Base-by-base conservation (phyloP, 2,797 vertebrate species). In the Cynopterus sphinx region DNA sequence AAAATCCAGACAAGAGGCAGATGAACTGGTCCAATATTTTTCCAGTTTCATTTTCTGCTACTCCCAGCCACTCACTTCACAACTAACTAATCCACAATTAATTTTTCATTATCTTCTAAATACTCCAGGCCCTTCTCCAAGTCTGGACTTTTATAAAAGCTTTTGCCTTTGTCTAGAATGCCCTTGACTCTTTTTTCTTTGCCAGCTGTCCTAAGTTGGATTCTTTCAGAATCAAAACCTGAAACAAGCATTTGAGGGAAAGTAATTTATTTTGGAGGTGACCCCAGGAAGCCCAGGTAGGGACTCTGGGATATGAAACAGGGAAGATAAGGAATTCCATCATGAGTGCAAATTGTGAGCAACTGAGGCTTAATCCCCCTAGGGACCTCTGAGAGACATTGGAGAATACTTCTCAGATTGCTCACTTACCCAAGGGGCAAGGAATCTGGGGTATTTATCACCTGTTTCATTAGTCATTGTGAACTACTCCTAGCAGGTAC, bases 91-190 rank as follows among this genome's bases (percentile, higher is more conserved):
- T n/a, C 53, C 77, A 83, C 59, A 78, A 61, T 55, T 43, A 73
- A 75, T 77, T 68, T 90, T 61, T 70, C 68, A 43, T 68, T 55
- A 70, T 65, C 92, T 22, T 73, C 41, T 90, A 82, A 82, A 17
- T 65, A 73, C 24, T 2, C 41, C 36, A 43, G 71, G 46, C 63
- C 49, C 26, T 84, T 81, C 53, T 49, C 78, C 15, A 95, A 90
- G 17, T 21, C 65, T 81, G 9, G 22, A 9, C 9, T 90, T 94
- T 90, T 46, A 51, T 22, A 87, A 74, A 87, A 65, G 15, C 9
- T n/a, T 9, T n/a, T 86, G n/a, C 85, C 31, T 94, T 92, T 93
- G 39, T 85, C 49, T 49, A 93, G 39, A 96, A 92, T 39, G 28
- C 31, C 41, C 77, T 87, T 82, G 26, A 15, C 2, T 81, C 10